Conservation (phyloP, 2,797 vertebrate genomes). For the Liparis tanakae region DNA sequence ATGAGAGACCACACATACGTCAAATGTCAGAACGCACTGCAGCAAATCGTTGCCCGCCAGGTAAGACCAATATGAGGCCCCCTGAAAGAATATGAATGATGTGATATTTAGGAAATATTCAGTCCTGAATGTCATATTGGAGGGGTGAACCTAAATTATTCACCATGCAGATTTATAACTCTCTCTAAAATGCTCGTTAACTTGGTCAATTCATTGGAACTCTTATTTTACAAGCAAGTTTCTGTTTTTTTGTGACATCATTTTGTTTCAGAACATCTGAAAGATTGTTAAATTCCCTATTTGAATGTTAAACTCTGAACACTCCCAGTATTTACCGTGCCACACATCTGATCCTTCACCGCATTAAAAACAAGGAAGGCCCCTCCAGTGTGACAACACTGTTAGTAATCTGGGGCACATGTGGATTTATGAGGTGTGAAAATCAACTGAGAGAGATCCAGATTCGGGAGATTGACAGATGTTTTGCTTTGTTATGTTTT, state of each 20-base stretch:
- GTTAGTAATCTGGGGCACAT: constrained; percentile 58
- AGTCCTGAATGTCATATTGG: not conserved
- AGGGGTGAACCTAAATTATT: not conserved
- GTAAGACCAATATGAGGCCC: constrained; percentile 70
- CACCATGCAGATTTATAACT: not conserved
- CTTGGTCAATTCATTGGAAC: not conserved
- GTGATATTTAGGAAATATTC: not conserved
- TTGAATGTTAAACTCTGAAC: constrained; percentile 6
- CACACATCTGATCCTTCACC: constrained; percentile 48
- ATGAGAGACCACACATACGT: constrained; percentile 95
- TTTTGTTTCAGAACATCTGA: constrained; percentile 8
- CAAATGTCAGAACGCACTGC: constrained; percentile 98
- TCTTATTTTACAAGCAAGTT: not conserved
- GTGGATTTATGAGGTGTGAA: constrained; percentile 42
- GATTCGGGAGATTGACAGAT: not conserved
- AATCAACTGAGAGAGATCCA: constrained; percentile 14
- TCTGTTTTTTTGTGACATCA: not conserved
- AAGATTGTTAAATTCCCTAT: not conserved
- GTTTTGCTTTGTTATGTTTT: constrained; percentile 17
- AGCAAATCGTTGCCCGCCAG: constrained; percentile 95
- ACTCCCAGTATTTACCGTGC: constrained; percentile 26
- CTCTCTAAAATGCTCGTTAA: not conserved
- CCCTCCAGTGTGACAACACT: constrained; percentile 54
- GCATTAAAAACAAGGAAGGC: constrained; percentile 50
- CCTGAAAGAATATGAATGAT: not conserved